Evolutionary conservation across 2,113 vertebrate species (phyloP).

Genomic region (Manacus vitellinus): DNA sequence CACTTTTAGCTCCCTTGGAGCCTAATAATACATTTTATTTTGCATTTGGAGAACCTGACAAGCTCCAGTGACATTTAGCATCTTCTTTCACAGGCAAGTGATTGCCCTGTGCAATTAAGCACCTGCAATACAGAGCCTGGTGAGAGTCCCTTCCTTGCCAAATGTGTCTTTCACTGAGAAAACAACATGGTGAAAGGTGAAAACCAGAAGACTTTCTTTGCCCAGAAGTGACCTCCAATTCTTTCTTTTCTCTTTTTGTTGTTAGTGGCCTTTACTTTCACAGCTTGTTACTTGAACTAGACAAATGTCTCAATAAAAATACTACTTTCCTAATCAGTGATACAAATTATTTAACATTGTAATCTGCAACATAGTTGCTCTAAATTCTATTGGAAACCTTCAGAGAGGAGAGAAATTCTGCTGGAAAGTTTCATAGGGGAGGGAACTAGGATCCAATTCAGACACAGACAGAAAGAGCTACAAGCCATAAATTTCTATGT

Average conservation of each 20-base stretch:
- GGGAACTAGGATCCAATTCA: not conserved
- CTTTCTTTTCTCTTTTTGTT: not conserved
- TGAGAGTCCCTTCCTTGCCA: not conserved
- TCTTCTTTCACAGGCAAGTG: slow-evolving; percentile 5
- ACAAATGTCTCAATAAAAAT: not conserved
- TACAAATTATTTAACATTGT: not conserved
- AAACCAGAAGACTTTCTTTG: not conserved
- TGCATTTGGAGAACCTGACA: not conserved
- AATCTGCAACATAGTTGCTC: not conserved
- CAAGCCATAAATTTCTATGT: not conserved
- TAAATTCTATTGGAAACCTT: not conserved
- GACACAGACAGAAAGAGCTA: not conserved
- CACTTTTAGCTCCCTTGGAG: not conserved
- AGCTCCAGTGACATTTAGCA: not conserved
- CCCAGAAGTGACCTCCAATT: not conserved
- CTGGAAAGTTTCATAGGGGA: not conserved
- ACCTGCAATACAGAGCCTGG: not conserved
- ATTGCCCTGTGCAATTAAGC: not conserved
- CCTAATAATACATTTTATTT: slow-evolving; percentile 2
- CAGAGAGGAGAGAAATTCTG: not conserved
- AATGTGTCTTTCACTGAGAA: not conserved
- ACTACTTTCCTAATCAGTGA: not conserved
- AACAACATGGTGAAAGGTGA: not conserved
- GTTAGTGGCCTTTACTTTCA: not conserved
- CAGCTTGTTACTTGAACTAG: not conserved